These are phyloP conservation scores for Zaprionus kolodkinae DNA, from an alignment of 1,140 invertebrate species.

Conservation along the genomic window DNA sequence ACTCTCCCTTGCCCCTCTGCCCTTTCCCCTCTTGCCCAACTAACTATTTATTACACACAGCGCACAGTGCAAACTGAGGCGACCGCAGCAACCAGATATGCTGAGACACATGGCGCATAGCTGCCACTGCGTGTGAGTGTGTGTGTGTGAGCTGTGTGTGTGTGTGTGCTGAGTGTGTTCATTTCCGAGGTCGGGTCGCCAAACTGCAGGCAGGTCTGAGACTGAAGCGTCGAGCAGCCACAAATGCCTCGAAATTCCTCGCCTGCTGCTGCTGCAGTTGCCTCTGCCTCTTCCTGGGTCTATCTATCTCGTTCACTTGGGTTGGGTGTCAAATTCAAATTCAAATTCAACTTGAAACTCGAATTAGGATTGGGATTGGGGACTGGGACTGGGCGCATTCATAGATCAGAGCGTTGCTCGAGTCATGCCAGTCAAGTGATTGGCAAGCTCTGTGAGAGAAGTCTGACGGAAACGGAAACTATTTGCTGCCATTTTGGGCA, in stretches of 20 bases:
- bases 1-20: background rate
- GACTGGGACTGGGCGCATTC: conserved; percentile 21
- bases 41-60: conserved; percentile 21
- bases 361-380: background rate
- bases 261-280: conserved; percentile 25
- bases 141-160: conserved; percentile 12
- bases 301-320: background rate
- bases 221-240: conserved; percentile 8
- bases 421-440: conserved; percentile 49
- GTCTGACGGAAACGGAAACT: conserved; percentile 66
- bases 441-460: conserved; percentile 28
- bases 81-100: conserved; percentile 61
- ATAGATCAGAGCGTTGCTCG: conserved; percentile 31
- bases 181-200: conserved; percentile 64
- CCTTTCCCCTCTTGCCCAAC: background rate
- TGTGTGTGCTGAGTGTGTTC: conserved; percentile 61
- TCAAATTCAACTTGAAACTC: conserved; percentile 34
- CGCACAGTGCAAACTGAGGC: conserved; percentile 30
- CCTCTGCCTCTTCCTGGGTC: background rate
- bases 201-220: conserved; percentile 23
- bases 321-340: conserved; percentile 45
- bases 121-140: conserved; percentile 5
- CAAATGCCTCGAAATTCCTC: conserved; percentile 59
- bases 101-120: conserved; percentile 4
- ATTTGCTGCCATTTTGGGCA: conserved; percentile 75